Base-by-base conservation (phyloP, 2,888 invertebrate species). In the Agrypnus murinus region DNA sequence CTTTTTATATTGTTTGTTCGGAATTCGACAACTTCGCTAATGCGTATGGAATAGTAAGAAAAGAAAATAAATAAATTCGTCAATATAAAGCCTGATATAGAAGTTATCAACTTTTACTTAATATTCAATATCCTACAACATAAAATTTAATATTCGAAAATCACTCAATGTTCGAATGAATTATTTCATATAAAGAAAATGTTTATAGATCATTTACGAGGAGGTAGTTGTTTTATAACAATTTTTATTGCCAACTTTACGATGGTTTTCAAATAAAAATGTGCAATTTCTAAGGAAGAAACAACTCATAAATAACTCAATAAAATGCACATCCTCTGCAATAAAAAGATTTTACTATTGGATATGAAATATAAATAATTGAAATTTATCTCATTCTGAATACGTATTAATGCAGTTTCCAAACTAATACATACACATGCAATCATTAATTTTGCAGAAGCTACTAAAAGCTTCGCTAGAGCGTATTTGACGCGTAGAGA, bases 371-470 rank as follows among this genome's bases (percentile, higher is more conserved):
- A 17, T 25, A 50, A 50, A 50, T 50, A 50, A 50, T 50, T 50
- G 19, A 31, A 57, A 4, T 25, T 36, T 55, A 15, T 34, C 8
- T 12, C 12, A 0, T 15, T 34, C n/a, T 15, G 17, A 57, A 34
- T 25, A 4, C 25, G 19, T 15, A 63, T 63, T 48, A 36, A 32
- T 63, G 62, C 62, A 63, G 15, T 46, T 36, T 36, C 25, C 46
- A 31, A 12, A 36, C 50, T 63, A 63, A 63, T 63, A 36, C 62
- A 63, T 63, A 63, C 46, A 63, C 62, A 50, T 36, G 48, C 48
- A 63, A 34, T 46, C 53, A 64, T 64, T 64, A 64, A 64, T 64
- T 64, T 64, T 64, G 64, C 64, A 64, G 50, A 53, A 40, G 64
- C 31, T 55, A n/a, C 64, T 64, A 64, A 64, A 64, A 64, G 53